A percentile compares a stretch with the other conserved stretches of the same genome.
Conservation (phyloP, 2,113 vertebrate genomes). For the Baryphthengus martii region DNA sequence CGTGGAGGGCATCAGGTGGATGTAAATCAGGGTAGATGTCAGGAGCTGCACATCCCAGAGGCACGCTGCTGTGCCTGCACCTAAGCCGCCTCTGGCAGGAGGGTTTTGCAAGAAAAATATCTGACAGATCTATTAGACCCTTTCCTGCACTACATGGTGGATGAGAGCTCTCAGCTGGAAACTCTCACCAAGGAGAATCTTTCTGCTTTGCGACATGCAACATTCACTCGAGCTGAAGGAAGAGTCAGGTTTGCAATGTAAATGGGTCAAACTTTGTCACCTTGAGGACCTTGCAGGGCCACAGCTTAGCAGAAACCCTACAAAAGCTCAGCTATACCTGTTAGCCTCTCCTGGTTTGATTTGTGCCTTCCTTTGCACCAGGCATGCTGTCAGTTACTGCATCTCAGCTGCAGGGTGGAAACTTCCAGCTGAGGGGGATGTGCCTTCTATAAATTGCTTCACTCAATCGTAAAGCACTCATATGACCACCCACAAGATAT, state of each 20-base stretch:
- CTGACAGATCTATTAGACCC: not conserved
- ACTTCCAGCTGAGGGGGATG: not conserved
- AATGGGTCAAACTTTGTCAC: not conserved
- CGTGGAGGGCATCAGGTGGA: not conserved
- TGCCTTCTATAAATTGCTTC: not conserved
- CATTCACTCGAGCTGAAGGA: not conserved
- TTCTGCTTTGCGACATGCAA: not conserved
- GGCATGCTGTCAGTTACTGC: not conserved
- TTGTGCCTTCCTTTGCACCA: not conserved
- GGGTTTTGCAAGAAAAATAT: not conserved
- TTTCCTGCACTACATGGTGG: not conserved
- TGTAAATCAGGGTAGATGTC: not conserved
- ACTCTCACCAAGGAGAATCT: not conserved
- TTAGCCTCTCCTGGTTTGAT: not conserved
- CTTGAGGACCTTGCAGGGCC: not conserved
- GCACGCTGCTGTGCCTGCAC: not conserved
- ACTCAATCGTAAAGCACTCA: not conserved
- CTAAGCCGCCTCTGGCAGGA: not conserved
- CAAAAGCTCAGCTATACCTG: not conserved
- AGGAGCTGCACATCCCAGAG: not conserved
- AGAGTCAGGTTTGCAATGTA: not conserved
- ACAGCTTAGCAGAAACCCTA: not conserved
- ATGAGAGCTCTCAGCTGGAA: not conserved
- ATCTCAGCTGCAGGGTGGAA: not conserved
- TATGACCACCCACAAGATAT: not conserved